Evolutionary conservation across 2,797 vertebrate species (phyloP).

Genomic region (Spinibarbus caldwelli): DNA sequence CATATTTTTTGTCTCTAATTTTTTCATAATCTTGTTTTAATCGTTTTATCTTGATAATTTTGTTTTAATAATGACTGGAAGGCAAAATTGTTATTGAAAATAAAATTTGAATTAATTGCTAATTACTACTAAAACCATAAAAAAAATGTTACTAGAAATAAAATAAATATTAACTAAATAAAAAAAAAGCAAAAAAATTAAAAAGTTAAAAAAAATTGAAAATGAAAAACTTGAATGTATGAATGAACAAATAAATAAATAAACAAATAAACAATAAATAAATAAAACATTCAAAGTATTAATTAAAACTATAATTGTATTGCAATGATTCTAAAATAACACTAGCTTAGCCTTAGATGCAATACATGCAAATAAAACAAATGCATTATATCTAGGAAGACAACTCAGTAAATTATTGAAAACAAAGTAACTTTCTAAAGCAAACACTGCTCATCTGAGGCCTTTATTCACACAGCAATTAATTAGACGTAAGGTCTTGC

Average conservation of each 20-base stretch:
- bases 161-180: too few species aligned
- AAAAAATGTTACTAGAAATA: too few species aligned
- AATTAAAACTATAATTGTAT: neutral
- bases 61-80: too few species aligned
- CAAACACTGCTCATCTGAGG: neutral
- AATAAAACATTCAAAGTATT: neutral
- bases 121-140: too few species aligned
- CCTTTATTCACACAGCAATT: constrained; percentile 3
- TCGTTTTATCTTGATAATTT: too few species aligned
- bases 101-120: too few species aligned
- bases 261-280: neutral
- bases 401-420: neutral
- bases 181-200: too few species aligned
- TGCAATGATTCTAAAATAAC: neutral
- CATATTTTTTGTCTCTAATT: too few species aligned
- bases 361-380: neutral
- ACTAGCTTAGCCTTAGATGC: neutral
- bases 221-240: too few species aligned
- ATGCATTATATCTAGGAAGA: neutral
- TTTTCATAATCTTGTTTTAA: neutral
- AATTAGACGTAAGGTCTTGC: neutral
- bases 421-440: constrained; percentile 13
- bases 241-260: too few species aligned
- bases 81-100: too few species aligned
- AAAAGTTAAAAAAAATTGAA: too few species aligned